phyloP scores from a whole-genome alignment of 2,888 invertebrate species.

The Perizoma flavofasciatum region DNA sequence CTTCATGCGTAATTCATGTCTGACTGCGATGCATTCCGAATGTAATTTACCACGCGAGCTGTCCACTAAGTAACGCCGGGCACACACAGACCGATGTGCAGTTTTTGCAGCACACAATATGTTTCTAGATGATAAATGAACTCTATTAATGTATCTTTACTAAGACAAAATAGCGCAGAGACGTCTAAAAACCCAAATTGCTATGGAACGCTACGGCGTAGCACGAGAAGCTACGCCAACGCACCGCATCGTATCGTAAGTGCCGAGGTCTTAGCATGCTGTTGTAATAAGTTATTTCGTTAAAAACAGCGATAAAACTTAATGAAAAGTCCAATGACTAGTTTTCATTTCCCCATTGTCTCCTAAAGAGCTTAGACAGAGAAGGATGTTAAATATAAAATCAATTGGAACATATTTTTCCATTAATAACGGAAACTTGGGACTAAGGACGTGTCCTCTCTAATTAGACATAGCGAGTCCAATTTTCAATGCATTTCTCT shows the following conservation, averaged over 20 bases:
- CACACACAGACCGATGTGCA: slow-evolving; percentile 7
- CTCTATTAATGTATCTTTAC: background rate
- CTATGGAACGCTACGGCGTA: slow-evolving; percentile 31
- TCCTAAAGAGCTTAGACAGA: slow-evolving; percentile 36
- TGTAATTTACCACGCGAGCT: slow-evolving; percentile 67
- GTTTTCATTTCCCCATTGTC: slow-evolving; percentile 32
- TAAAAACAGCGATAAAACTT: slow-evolving; percentile 28
- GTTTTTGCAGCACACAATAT: slow-evolving; percentile 11
- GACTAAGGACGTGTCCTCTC: slow-evolving; percentile 70
- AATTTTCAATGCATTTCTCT: slow-evolving; percentile 76
- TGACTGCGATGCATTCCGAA: slow-evolving; percentile 70
- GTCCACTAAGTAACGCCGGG: slow-evolving; percentile 43
- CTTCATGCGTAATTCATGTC: slow-evolving; percentile 76
- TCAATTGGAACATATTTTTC: slow-evolving; percentile 74
- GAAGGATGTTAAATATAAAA: slow-evolving; percentile 71
- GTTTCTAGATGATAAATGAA: background rate
- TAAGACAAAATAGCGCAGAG: background rate
- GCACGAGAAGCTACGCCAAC: slow-evolving; percentile 21
- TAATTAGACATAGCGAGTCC: slow-evolving; percentile 80
- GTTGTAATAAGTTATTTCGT: slow-evolving; percentile 34
- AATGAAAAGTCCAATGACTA: slow-evolving; percentile 32
- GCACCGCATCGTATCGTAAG: slow-evolving; percentile 4
- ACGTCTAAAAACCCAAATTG: too few species aligned
- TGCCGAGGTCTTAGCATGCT: slow-evolving; percentile 13
- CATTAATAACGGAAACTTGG: slow-evolving; percentile 71